Evolutionary conservation across 2,113 vertebrate genomes (phyloP), one percentile per base, ranked within the genome.

Genomic region (Cygnus buccinator): DNA sequence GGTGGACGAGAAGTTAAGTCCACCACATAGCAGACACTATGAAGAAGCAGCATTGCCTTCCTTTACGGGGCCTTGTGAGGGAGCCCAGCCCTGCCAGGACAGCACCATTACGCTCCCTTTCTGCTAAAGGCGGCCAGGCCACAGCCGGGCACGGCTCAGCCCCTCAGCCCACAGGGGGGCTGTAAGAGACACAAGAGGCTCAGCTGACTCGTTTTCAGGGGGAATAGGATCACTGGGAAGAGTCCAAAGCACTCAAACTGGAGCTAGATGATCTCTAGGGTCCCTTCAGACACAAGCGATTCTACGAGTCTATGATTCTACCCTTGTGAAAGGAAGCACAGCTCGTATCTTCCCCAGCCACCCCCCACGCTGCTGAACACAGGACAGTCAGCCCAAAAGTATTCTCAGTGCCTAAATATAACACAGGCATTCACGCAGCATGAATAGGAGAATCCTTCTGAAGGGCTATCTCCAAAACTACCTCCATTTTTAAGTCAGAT

Each of bases 331-430:
- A 73, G 58, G 50, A 83, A 75, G 39, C 89, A 48, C 48, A 91
- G 84, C 50, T 91, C 57, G 0, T 57, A 46, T 65, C 85, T 83
- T 91, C 46, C 41, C 65, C 93, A 92, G 68, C 39, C 54, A 79
- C 48, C 84, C 62, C 44, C 18, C 23, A 11, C 59, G 11, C 63
- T 25, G 68, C 83, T 84, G 79, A 90, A 93, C 55, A 86, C 67
- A 78, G 88, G 85, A 92, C 83, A 74, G 78, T 88, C 82, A 81
- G 79, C 89, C 68, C 86, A 61, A 20, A 78, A 91, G 92, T 68
- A 96, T 90, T 92, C 85, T 89, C 88, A 90, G 92, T 50, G 61
- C 66, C 93, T 97, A 96, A 96, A 95, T 94, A 95, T 96, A 96
- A 89, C 85, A 0, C 86, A 82, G 83, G 67, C 80, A 84, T 65